Percentiles rank a stretch among this genome's conserved stretches.
phyloP scores from a whole-genome alignment of 2,797 vertebrate genomes.

The Chloroceryle amazona region DNA sequence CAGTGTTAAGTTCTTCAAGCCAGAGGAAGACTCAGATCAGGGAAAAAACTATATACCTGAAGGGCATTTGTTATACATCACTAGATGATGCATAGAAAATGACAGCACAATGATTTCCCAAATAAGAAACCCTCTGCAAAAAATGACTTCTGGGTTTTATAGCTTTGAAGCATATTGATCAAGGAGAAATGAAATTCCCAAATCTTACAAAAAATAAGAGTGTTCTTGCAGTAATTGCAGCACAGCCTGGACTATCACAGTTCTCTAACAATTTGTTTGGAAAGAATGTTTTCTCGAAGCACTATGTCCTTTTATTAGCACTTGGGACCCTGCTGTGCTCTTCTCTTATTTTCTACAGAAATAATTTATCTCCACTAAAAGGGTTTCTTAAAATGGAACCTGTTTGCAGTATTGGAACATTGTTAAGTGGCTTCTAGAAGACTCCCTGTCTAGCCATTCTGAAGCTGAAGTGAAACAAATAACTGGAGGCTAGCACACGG shows the following conservation, averaged over 20 bases:
- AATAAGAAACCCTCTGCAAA: not conserved
- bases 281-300: not conserved
- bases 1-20: not conserved
- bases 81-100: not conserved
- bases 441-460: not conserved
- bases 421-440: not conserved
- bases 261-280: not conserved
- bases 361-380: not conserved
- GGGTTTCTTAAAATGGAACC: not conserved
- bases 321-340: slow-evolving; percentile 8
- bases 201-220: not conserved
- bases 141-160: not conserved
- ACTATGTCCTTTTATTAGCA: not conserved
- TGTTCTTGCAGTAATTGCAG: not conserved
- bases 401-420: rapidly evolving
- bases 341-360: not conserved
- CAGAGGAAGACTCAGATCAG: not conserved
- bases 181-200: not conserved
- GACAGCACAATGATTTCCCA: not conserved
- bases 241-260: not conserved
- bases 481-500: not conserved
- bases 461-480: not conserved
- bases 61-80: not conserved
- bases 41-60: not conserved
- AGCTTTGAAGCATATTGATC: not conserved